Percentiles rank a stretch among this genome's conserved stretches.
phyloP scores from a whole-genome alignment of 2,888 invertebrate genomes.

The Rhimphoctona megacephalus region DNA sequence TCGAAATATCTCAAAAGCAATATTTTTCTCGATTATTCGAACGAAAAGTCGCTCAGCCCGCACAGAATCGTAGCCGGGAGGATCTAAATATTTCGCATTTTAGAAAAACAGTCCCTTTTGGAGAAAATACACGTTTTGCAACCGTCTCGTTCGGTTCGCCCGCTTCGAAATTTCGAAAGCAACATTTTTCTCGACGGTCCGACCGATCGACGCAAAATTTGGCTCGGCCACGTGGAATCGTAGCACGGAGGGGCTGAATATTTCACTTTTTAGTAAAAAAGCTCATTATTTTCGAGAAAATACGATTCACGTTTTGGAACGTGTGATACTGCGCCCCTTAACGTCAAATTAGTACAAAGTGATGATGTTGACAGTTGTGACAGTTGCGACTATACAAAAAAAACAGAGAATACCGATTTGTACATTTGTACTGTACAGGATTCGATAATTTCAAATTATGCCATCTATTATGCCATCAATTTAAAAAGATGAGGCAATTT shows the following conservation, averaged over 20 bases:
- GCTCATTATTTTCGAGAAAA: neutral
- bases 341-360: neutral
- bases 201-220: neutral
- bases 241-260: neutral
- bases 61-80: too few relatives aligned
- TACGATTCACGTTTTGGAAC: neutral
- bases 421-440: neutral
- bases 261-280: neutral
- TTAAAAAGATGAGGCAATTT: neutral
- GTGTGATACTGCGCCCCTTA: neutral
- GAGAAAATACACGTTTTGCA: neutral
- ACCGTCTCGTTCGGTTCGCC: neutral
- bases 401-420: neutral
- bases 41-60: neutral
- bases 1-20: neutral
- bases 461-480: neutral
- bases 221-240: neutral
- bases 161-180: neutral
- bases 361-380: constrained; percentile 12
- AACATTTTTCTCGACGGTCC: neutral
- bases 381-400: neutral
- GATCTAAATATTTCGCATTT: neutral
- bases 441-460: neutral
- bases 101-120: neutral
- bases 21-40: neutral